Conservation (phyloP, 2,888 invertebrate genomes). For the Macaria notata region DNA sequence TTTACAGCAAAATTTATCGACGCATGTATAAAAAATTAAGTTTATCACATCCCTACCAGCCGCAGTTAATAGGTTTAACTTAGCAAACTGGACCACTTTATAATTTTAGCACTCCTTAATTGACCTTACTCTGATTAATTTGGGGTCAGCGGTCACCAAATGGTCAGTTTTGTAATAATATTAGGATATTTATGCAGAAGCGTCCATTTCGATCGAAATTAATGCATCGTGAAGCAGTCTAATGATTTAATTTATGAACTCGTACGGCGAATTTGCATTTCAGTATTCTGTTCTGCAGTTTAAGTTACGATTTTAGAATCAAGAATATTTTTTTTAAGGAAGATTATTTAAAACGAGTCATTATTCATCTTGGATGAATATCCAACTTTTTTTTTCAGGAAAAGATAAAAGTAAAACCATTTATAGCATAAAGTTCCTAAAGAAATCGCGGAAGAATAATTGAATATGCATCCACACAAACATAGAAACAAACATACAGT, state of each 20-base stretch:
- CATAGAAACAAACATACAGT: too few relatives aligned
- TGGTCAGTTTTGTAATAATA: conserved; percentile 16
- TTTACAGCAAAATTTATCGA: too few relatives aligned
- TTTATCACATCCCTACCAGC: conserved; percentile 11
- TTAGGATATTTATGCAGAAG: conserved; percentile 8
- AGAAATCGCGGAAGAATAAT: too few relatives aligned
- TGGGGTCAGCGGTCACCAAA: conserved; percentile 21
- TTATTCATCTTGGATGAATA: too few relatives aligned
- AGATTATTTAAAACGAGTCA: too few relatives aligned
- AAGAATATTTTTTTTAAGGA: too few relatives aligned
- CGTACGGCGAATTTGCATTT: neutral
- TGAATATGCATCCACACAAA: too few relatives aligned
- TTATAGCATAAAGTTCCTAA: too few relatives aligned
- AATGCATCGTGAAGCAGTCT: conserved; percentile 3
- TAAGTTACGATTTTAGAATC: too few relatives aligned
- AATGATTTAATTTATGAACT: conserved; percentile 10
- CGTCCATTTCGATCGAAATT: neutral
- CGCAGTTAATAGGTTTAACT: conserved; percentile 13
- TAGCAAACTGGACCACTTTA: conserved; percentile 17
- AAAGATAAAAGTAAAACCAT: too few relatives aligned
- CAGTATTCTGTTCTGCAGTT: neutral
- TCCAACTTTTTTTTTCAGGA: too few relatives aligned
- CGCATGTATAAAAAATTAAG: too few relatives aligned
- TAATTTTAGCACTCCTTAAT: conserved; percentile 19
- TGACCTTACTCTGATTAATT: conserved; percentile 23